Evolutionary conservation across 2,797 vertebrate genomes (phyloP).

Genomic region (Pseudochirops corinnae): DNA sequence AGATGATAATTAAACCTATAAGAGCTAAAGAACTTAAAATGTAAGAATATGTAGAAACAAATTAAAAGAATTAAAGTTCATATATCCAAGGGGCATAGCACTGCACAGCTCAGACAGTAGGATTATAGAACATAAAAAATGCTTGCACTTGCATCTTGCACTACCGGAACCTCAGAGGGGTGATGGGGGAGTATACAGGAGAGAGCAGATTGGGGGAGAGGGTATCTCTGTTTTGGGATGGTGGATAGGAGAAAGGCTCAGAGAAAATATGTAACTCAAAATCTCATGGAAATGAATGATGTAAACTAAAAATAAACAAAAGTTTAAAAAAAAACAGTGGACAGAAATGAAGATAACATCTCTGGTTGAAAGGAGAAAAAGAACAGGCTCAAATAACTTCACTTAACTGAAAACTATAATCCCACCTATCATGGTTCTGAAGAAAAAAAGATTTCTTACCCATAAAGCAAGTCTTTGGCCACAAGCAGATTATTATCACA

Average conservation of each 20-base stretch:
- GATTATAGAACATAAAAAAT: neutral
- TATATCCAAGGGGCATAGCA: neutral
- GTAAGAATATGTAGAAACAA: neutral
- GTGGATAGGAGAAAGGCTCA: too few species aligned
- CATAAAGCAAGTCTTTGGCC: neutral
- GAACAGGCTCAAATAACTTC: neutral
- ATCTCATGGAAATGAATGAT: too few species aligned
- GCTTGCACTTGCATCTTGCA: too few species aligned
- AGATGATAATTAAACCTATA: neutral
- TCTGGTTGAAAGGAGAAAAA: neutral
- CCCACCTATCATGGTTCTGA: neutral
- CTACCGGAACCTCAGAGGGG: too few species aligned
- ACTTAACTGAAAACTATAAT: neutral
- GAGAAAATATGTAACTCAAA: too few species aligned
- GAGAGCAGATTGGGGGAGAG: too few species aligned
- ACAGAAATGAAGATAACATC: neutral
- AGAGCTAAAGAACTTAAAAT: neutral
- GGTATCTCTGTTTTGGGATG: too few species aligned
- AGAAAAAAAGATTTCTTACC: neutral
- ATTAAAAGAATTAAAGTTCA: neutral
- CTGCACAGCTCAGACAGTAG: neutral
- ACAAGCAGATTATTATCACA: neutral
- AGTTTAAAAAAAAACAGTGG: neutral
- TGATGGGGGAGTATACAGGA: too few species aligned
- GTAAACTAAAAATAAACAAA: too few species aligned